Evolutionary conservation across 1,140 invertebrate species (phyloP).

Genomic region (Drosophila arawakana): DNA sequence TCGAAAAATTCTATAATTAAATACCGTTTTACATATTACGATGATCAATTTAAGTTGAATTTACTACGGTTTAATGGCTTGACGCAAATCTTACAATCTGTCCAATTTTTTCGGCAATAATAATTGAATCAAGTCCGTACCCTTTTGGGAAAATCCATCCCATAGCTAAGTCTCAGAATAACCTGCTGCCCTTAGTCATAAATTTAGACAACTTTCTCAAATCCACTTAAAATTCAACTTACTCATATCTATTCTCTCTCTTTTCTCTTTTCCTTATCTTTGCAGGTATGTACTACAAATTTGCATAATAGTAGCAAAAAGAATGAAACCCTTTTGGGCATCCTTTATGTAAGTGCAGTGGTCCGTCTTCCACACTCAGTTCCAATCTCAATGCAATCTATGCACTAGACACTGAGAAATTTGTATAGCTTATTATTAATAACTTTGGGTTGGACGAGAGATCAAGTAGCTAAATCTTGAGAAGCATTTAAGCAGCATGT

Average conservation of each 20-base stretch:
- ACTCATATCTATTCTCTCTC: slow-evolving; percentile 42
- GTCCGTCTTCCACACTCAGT: slow-evolving; percentile 19
- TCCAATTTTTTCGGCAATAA: slow-evolving; percentile 7
- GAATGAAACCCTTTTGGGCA: slow-evolving; percentile 55
- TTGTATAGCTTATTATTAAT: slow-evolving; percentile 84
- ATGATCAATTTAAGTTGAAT: slow-evolving; percentile 1
- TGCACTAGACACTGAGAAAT: slow-evolving; percentile 74
- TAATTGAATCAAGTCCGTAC: slow-evolving; percentile 18
- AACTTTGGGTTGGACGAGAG: slow-evolving; percentile 77
- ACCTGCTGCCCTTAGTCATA: slow-evolving; percentile 33
- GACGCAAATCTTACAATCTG: neutral
- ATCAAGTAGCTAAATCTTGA: slow-evolving; percentile 82
- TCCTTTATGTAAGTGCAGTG: slow-evolving; percentile 67
- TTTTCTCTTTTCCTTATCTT: slow-evolving; percentile 49
- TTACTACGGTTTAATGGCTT: neutral
- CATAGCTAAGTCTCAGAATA: neutral
- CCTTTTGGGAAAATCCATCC: neutral
- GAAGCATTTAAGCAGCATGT: slow-evolving; percentile 82
- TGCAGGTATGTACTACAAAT: slow-evolving; percentile 75
- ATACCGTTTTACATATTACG: neutral
- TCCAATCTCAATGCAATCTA: slow-evolving; percentile 28
- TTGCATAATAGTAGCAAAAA: slow-evolving; percentile 54
- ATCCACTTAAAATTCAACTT: slow-evolving; percentile 49
- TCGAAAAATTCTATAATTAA: neutral
- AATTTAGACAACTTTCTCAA: slow-evolving; percentile 28